A percentile compares a stretch with the other conserved stretches of the same genome.
These are phyloP conservation scores for Myiothlypis chrysogaster DNA, from an alignment of 2,797 vertebrate species.

Conservation along the genomic window DNA sequence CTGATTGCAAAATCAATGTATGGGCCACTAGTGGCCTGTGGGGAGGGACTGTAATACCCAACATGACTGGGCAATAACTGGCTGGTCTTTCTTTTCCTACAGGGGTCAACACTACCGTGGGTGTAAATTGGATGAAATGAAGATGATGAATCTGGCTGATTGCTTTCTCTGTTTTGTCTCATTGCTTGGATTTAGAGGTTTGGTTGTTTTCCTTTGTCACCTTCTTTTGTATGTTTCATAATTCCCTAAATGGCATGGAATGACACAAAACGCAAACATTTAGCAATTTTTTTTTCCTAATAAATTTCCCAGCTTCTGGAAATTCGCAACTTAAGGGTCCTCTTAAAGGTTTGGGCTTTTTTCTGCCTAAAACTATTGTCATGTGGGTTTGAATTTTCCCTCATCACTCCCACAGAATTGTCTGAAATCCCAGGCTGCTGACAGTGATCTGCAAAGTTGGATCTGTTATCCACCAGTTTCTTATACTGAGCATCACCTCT, in stretches of 20 bases:
- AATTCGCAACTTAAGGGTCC: background rate
- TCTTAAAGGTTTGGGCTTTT: background rate
- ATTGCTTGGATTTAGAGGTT: background rate
- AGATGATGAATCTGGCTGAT: background rate
- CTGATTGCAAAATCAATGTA: constrained; percentile 37
- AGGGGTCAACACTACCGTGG: background rate
- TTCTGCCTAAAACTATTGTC: background rate
- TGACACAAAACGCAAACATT: background rate
- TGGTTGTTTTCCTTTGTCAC: background rate
- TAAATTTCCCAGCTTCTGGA: background rate
- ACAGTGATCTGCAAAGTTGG: background rate
- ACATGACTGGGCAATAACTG: background rate
- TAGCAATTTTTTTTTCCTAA: background rate
- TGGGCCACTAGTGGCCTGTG: background rate
- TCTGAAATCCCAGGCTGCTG: background rate
- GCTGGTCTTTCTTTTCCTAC: background rate
- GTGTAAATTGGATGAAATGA: background rate
- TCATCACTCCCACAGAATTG: background rate
- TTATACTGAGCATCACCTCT: background rate
- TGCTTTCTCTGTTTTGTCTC: background rate
- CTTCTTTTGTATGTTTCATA: background rate
- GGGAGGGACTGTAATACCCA: background rate
- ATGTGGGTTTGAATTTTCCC: background rate
- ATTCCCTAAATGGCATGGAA: background rate
- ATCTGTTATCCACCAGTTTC: background rate